Evolutionary conservation across 2,888 invertebrate species (phyloP), one percentile per base, ranked within the genome.

Genomic region (Arenicola marina): DNA sequence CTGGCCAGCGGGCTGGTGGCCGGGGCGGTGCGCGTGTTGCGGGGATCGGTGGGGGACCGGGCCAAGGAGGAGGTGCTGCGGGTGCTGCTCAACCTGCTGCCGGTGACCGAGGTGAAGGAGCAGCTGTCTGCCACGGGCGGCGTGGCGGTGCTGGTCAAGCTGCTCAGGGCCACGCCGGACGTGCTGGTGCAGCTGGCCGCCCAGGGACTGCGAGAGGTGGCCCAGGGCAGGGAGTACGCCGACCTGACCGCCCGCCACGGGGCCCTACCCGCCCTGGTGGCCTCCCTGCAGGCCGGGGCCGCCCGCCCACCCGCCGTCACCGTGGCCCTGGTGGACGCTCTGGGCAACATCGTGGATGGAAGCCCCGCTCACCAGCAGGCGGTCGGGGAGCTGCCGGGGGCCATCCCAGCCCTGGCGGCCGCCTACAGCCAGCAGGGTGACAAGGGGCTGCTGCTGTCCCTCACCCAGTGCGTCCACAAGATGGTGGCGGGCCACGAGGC

Each of bases 381-480:
- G 7, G 68, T 80, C 7, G 76, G 77, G 18, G 71, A 60, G 38
- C 70, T 71, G 11, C 71, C 69, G 2, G 74, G 73, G 2, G 71
- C 71, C 1, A 63, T 79, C 2, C 59, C 95, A 21, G 58, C 73
- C 7, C 62, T 81, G 2, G 74, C 78, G 4, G 67, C 56, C 4
- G 67, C 77, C 31, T 78, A 77, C 59, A 75, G 77, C 33, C 72
- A 73, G 58, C 72, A 73, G 56, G 73, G 65, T 38, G 67, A 76
- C 56, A 77, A 74, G 60, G 67, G 65, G 7, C 65, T 82, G 43
- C 65, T 79, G 48, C 66, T 75, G 57, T 76, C 78, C 7, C 70
- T 81, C 4, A 79, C 77, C 15, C 62, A 72, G 46, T 59, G 73
- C 43, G 69, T 81, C 1, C 72, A 74, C 2, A 76, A 73, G 59